Evolutionary conservation across 2,888 invertebrate species (phyloP).

Genomic region (Chrysotoxum bicinctum): DNA sequence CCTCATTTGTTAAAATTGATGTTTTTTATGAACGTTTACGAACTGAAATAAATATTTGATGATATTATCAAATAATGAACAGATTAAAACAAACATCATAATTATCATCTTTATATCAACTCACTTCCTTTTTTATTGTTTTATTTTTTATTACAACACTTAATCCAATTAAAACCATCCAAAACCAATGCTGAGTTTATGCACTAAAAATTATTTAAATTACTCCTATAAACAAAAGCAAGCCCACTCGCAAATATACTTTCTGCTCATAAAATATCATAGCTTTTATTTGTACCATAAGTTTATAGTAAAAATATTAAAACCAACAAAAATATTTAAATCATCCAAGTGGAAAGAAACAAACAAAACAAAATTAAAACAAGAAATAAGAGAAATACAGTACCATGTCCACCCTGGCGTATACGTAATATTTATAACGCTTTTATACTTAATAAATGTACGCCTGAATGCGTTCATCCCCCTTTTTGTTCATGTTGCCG

Average conservation of each 20-base stretch:
- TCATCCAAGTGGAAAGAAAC: neutral
- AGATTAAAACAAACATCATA: neutral
- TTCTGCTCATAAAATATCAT: conserved; percentile 22
- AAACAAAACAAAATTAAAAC: neutral
- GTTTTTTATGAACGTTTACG: no score
- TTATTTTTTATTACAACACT: neutral
- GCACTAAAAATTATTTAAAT: conserved; percentile 68
- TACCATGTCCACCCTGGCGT: conserved; percentile 52
- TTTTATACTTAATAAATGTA: conserved; percentile 35
- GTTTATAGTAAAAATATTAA: neutral
- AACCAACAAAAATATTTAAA: neutral
- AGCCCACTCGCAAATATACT: neutral
- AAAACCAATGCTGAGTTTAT: conserved; percentile 43
- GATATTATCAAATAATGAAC: neutral
- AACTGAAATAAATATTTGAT: neutral
- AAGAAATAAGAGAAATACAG: conserved; percentile 11
- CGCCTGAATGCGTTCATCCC: conserved; percentile 50
- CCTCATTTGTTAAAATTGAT: no score
- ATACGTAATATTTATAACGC: conserved; percentile 67
- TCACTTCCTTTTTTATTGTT: neutral
- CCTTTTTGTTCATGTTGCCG: neutral
- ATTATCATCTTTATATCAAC: neutral
- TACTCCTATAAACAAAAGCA: conserved; percentile 40
- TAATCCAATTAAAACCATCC: conserved; percentile 35
- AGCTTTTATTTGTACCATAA: neutral